A percentile compares a stretch with the other conserved stretches of the same genome.
Evolutionary conservation across 2,888 invertebrate genomes (phyloP).

Genomic region (Melipona beecheii): DNA sequence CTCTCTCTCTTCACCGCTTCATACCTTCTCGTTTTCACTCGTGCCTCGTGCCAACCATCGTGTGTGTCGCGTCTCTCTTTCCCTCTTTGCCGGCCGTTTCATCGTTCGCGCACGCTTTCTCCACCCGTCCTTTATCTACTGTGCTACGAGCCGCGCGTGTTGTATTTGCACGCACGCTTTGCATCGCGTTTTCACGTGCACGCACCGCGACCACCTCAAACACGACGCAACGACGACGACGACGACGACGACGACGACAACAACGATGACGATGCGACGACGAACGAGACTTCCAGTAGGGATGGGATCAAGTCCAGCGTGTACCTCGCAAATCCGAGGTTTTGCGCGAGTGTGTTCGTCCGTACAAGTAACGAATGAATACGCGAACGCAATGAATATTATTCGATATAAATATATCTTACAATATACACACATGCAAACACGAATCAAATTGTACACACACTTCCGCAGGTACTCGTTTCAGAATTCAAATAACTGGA

Average conservation of each 20-base stretch:
- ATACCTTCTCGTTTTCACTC: conserved; percentile 24
- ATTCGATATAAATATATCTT: too few species aligned
- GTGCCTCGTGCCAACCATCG: conserved; percentile 36
- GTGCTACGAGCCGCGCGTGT: conserved; percentile 17
- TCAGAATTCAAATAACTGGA: too few species aligned
- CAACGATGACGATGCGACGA: background rate
- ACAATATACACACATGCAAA: too few species aligned
- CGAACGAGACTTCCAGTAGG: background rate
- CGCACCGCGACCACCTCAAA: conserved; percentile 50
- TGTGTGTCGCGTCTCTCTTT: conserved; percentile 25
- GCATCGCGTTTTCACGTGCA: conserved; percentile 69
- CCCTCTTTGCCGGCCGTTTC: conserved; percentile 11
- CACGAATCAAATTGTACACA: too few species aligned
- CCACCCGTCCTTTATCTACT: conserved; percentile 47
- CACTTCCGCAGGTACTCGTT: too few species aligned
- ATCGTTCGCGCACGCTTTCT: conserved; percentile 31
- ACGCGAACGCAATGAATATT: too few species aligned
- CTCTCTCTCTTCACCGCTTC: conserved; percentile 21
- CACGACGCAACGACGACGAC: conserved; percentile 31
- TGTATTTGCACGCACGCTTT: conserved; percentile 72
- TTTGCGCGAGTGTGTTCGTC: too few species aligned
- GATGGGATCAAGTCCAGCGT: too few species aligned
- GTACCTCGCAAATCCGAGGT: too few species aligned
- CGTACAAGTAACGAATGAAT: too few species aligned
- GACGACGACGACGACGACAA: background rate